Conservation (phyloP, 2,797 vertebrate species). For the Gymnopithys bicolor region DNA sequence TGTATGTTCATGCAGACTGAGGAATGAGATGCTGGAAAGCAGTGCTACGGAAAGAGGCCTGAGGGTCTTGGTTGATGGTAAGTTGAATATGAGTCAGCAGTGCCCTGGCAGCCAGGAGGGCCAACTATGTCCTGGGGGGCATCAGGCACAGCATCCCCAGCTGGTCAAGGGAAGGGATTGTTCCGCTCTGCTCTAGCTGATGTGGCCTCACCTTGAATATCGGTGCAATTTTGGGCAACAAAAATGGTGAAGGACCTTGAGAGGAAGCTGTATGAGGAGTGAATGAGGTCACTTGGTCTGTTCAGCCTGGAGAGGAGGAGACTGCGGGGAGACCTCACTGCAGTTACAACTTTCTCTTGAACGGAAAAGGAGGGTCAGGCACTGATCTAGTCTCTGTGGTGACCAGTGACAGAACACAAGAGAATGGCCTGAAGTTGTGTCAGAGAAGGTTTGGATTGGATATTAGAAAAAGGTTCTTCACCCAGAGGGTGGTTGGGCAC, state of each 20-base stretch:
- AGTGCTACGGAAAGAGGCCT: background rate
- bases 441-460: background rate
- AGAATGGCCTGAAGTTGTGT: background rate
- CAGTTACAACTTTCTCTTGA: background rate
- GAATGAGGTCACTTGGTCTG: background rate
- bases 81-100: background rate
- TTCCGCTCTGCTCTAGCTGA: no score
- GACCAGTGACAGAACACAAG: background rate
- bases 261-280: background rate
- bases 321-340: background rate
- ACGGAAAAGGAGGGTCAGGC: background rate
- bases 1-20: background rate
- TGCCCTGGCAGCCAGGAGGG: background rate
- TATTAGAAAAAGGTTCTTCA: background rate
- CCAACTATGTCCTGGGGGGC: fast-evolving
- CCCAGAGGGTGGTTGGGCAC: no score
- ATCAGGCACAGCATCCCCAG: background rate
- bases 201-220: no score
- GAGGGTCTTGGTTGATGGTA: background rate
- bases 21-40: background rate
- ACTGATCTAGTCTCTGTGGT: background rate
- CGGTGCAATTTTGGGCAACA: no score
- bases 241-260: background rate
- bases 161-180: no score
- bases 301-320: background rate